Evolutionary conservation across 1,140 invertebrate species (phyloP).

Genomic region (Scaptomyza pallida): DNA sequence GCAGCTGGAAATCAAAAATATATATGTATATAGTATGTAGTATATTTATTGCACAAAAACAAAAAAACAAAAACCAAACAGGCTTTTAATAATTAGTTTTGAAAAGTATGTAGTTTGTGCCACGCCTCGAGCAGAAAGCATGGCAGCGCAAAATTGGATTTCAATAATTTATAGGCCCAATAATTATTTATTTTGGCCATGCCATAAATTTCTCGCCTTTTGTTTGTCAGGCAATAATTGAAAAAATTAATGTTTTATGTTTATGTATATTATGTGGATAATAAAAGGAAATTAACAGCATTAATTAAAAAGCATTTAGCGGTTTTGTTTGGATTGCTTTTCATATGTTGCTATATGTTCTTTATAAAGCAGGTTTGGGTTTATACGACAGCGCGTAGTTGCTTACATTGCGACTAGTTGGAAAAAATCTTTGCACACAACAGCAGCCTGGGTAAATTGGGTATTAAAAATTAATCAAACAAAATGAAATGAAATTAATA

Average conservation of each 20-base stretch:
- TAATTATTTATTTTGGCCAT: conserved; percentile 65
- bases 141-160: conserved; percentile 23
- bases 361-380: conserved; percentile 46
- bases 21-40: background rate
- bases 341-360: conserved; percentile 17
- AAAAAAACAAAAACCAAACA: conserved; percentile 39
- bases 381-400: conserved; percentile 35
- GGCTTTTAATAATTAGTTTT: conserved; percentile 47
- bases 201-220: conserved; percentile 72
- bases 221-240: conserved; percentile 60
- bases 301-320: conserved; percentile 74
- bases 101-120: conserved; percentile 30
- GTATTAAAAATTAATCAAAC: conserved; percentile 53
- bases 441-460: conserved; percentile 56
- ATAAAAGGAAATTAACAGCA: conserved; percentile 65
- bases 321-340: conserved; percentile 39
- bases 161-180: conserved; percentile 63
- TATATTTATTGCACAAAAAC: conserved; percentile 21
- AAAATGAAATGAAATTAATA: conserved; percentile 42
- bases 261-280: conserved; percentile 7
- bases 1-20: conserved; percentile 52
- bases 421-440: conserved; percentile 79
- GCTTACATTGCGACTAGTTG: conserved; percentile 50
- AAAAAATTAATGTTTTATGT: conserved; percentile 36
- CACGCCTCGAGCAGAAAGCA: conserved; percentile 14